Evolutionary conservation across 2,888 invertebrate species (phyloP).

Genomic region (Epinotia brunnichana): DNA sequence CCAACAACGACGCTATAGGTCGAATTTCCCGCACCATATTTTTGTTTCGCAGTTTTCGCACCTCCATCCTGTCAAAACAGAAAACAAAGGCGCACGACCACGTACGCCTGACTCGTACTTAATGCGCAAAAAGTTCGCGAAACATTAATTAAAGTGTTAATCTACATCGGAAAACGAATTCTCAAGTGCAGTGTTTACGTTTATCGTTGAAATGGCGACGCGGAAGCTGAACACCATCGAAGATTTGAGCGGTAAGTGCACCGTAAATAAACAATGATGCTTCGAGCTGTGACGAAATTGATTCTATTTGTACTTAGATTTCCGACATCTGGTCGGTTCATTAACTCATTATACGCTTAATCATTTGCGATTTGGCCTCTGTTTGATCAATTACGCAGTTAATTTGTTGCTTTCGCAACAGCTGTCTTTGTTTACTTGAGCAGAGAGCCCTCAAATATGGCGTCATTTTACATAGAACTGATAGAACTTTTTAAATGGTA

Average conservation of each 20-base stretch:
- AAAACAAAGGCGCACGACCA: slow-evolving; percentile 47
- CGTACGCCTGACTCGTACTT: slow-evolving; percentile 38
- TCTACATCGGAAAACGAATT: slow-evolving; percentile 47
- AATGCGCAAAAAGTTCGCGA: slow-evolving; percentile 51
- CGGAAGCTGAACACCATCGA: slow-evolving; percentile 79
- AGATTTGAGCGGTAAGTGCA: slow-evolving; percentile 78
- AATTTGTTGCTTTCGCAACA: slow-evolving; percentile 47
- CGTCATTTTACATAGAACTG: slow-evolving; percentile 52
- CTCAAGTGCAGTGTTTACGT: slow-evolving; percentile 52
- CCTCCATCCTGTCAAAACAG: slow-evolving; percentile 49
- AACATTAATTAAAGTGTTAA: slow-evolving; percentile 51
- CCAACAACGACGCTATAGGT: slow-evolving; percentile 53
- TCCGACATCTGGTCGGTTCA: slow-evolving; percentile 28
- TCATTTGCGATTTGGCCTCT: slow-evolving; percentile 14
- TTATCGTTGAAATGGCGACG: slow-evolving; percentile 68
- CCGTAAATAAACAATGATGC: slow-evolving; percentile 67
- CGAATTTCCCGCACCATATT: slow-evolving; percentile 45
- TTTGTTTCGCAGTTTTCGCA: slow-evolving; percentile 14
- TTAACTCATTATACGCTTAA: slow-evolving; percentile 36
- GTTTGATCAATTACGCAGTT: slow-evolving; percentile 54
- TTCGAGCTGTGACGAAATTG: slow-evolving; percentile 63
- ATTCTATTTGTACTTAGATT: slow-evolving; percentile 56
- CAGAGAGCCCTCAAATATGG: slow-evolving; percentile 39
- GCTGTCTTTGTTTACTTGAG: slow-evolving; percentile 55
- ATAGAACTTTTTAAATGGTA: slow-evolving; percentile 53